A percentile compares a stretch with the other conserved stretches of the same genome.
Evolutionary conservation across 2,797 vertebrate species (phyloP).

Genomic region (Sebastolobus alascanus): DNA sequence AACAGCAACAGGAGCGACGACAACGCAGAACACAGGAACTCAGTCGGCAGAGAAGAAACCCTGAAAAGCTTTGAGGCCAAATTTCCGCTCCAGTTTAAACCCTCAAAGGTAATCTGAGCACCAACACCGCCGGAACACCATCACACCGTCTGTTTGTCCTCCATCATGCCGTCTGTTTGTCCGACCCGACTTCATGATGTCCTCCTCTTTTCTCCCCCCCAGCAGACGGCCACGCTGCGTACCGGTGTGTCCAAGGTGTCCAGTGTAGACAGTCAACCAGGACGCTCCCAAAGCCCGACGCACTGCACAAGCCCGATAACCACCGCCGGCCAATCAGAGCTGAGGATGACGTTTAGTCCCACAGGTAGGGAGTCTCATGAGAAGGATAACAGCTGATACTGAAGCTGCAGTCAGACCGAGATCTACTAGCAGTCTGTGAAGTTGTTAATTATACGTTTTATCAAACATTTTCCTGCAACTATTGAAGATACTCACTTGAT

Average conservation of each 20-base stretch:
- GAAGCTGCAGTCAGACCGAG: no score
- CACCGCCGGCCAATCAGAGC: conserved; percentile 91
- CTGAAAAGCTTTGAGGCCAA: conserved; percentile 92
- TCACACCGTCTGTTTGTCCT: not conserved
- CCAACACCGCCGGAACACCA: no score
- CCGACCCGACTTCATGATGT: not conserved
- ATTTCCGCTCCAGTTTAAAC: conserved; percentile 89
- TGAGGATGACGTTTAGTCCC: conserved; percentile 87
- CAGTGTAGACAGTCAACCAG: conserved; percentile 90
- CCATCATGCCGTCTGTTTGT: no score
- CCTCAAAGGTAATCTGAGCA: conserved; percentile 71
- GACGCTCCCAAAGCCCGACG: conserved; percentile 81
- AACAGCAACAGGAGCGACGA: conserved; percentile 92
- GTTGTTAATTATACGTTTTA: not conserved
- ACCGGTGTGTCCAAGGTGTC: conserved; percentile 88
- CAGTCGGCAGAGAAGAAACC: conserved; percentile 92
- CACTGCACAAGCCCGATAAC: conserved; percentile 49
- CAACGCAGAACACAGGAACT: conserved; percentile 87
- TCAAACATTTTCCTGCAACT: not conserved
- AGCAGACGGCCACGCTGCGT: conserved; percentile 88
- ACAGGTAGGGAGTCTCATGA: conserved; percentile 83
- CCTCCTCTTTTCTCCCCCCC: not conserved
- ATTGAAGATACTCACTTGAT: not conserved
- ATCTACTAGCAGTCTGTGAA: not conserved
- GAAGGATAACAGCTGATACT: not conserved